A percentile compares a stretch with the other conserved stretches of the same genome.
phyloP scores from a whole-genome alignment of 2,888 invertebrate genomes.

The Boloria selene region DNA sequence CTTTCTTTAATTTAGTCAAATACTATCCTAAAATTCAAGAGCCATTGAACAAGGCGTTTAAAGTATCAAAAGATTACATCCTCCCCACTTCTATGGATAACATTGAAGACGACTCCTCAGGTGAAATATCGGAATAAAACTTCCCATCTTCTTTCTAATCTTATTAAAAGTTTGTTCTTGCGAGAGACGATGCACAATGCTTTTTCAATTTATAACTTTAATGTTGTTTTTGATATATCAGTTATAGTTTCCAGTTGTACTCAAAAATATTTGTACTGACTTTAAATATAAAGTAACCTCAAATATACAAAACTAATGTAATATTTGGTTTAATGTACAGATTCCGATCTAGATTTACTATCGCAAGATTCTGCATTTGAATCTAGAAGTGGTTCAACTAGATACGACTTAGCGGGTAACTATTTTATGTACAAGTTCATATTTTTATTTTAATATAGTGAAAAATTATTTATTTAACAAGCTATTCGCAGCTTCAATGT shows the following conservation, averaged over 20 bases:
- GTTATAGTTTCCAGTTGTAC: background rate
- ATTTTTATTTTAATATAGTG: no score
- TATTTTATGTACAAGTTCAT: background rate
- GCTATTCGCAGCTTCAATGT: no score
- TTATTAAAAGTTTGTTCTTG: slow-evolving; percentile 32
- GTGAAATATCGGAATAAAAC: slow-evolving; percentile 44
- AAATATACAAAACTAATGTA: background rate
- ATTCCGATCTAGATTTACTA: slow-evolving; percentile 52
- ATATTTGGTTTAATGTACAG: slow-evolving; percentile 18
- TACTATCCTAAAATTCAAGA: slow-evolving; percentile 74
- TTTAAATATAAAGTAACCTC: background rate
- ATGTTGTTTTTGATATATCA: slow-evolving; percentile 17
- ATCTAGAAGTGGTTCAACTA: slow-evolving; percentile 59
- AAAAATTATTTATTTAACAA: no score
- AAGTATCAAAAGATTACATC: slow-evolving; percentile 71
- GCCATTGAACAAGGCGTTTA: slow-evolving; percentile 67
- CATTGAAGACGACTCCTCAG: slow-evolving; percentile 57
- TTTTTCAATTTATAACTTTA: slow-evolving; percentile 25
- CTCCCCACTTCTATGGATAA: slow-evolving; percentile 68
- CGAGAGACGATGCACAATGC: slow-evolving; percentile 10
- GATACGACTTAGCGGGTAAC: slow-evolving; percentile 49
- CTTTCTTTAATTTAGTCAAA: slow-evolving; percentile 71
- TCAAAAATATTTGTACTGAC: background rate
- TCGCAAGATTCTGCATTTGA: slow-evolving; percentile 62
- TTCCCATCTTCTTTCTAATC: slow-evolving; percentile 24